Conservation (phyloP, 2,797 vertebrate species). For the Hyperoplus immaculatus region DNA sequence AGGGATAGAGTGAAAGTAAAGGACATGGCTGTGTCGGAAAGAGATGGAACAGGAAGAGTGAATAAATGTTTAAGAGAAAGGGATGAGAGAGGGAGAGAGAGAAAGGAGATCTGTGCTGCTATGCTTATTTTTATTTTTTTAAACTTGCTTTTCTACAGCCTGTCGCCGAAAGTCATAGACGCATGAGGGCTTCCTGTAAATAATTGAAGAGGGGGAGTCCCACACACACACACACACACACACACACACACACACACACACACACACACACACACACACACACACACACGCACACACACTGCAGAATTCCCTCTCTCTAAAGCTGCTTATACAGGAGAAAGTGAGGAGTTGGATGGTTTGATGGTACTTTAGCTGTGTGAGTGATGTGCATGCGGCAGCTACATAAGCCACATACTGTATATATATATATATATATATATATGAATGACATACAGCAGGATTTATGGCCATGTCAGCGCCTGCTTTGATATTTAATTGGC, state of each 20-base stretch:
- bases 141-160: constrained; percentile 58
- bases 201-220: constrained; percentile 80
- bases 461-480: constrained; percentile 28
- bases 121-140: constrained; percentile 28
- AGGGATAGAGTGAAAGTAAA: neutral
- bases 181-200: constrained; percentile 79
- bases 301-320: constrained; percentile 62
- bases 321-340: constrained; percentile 41
- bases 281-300: constrained; percentile 33
- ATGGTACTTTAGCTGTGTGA: constrained; percentile 55
- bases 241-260: constrained; percentile 47
- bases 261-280: constrained; percentile 50
- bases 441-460: constrained; percentile 45
- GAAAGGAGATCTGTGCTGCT: constrained; percentile 68
- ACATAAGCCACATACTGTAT: neutral
- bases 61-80: constrained; percentile 8
- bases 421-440: constrained; percentile 23
- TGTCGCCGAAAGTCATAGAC: constrained; percentile 74
- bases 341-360: constrained; percentile 49
- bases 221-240: neutral
- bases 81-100: constrained; percentile 43
- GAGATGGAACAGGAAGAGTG: neutral
- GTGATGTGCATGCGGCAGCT: constrained; percentile 43
- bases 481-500: constrained; percentile 57
- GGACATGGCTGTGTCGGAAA: neutral